Evolutionary conservation across 1,140 invertebrate genomes (phyloP), one percentile per base, ranked within the genome.

Genomic region (Elysia chlorotica): DNA sequence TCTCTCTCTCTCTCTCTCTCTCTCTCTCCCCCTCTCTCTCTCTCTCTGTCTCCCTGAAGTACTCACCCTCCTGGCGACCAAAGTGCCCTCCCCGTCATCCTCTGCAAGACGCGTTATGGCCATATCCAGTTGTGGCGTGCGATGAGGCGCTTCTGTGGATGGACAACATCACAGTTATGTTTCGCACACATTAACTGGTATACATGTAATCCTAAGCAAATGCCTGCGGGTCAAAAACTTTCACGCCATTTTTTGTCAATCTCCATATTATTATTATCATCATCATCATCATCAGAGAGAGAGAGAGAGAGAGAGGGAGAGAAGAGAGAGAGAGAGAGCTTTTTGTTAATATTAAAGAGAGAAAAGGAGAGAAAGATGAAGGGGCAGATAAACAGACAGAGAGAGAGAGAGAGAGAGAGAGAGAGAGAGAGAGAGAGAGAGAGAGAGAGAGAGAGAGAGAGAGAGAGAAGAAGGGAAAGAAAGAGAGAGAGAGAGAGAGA

Each of bases 21-120:
- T n/a, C 14, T n/a, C 14, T 14, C n/a, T 48, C 14, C 14, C n/a
- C n/a, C 14, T 14, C 14, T n/a, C n/a, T 48, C 14, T n/a, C n/a
- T 48, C 14, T 48, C 41, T 14, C 14, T n/a, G n/a, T 48, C 41
- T 48, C 41, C 14, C 41, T 48, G 21, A 17, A 33, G 1, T 41
- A 73, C 75, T 76, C 25, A 76, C 75, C 48, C 75, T 30, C 74
- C 75, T 70, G 37, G 76, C 76, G 14, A 74, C 70, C 2, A 77
- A 70, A 19, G 76, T 77, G 31, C 69, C 70, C n/a, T 77, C 76
- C 21, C 76, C 76, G 70, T 77, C 76, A 33, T 77, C 73, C 21
- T 77, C 73, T 31, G 62, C 70, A 17, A 76, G 37, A 28, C 59
- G 68, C 56, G 69, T 72, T 33, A 74, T 35, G 35, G 66, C 71